Percentiles rank a stretch among this genome's conserved stretches.
Evolutionary conservation across 2,888 invertebrate species (phyloP).

Genomic region (Anoplius nigerrimus): DNA sequence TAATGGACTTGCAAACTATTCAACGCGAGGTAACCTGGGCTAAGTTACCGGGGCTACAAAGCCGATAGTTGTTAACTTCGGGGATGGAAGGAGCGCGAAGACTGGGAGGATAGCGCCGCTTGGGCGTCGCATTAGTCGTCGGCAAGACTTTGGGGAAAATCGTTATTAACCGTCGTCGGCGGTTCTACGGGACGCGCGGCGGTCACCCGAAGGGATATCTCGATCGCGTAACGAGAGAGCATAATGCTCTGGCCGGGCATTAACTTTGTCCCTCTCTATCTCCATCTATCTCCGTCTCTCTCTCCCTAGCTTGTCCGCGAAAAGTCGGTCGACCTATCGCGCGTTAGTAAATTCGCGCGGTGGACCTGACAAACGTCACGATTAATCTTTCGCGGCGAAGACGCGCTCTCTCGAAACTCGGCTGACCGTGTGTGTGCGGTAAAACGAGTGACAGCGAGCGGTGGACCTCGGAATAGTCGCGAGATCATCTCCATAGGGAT

Average conservation of each 20-base stretch:
- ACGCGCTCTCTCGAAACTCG: too few relatives aligned
- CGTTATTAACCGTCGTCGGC: neutral
- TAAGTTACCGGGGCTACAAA: slow-evolving; percentile 48
- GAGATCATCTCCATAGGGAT: neutral
- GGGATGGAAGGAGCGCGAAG: slow-evolving; percentile 30
- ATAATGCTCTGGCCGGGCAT: too few relatives aligned
- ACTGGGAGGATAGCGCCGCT: neutral
- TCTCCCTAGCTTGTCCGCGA: too few relatives aligned
- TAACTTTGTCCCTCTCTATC: too few relatives aligned
- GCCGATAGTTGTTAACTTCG: slow-evolving; percentile 38
- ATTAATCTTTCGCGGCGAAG: too few relatives aligned
- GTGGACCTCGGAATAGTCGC: neutral
- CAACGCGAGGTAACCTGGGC: slow-evolving; percentile 44
- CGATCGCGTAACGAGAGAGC: neutral
- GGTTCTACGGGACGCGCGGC: neutral
- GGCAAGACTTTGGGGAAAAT: slow-evolving; percentile 3
- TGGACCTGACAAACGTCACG: too few relatives aligned
- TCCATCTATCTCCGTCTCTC: too few relatives aligned
- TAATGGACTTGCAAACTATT: slow-evolving; percentile 57
- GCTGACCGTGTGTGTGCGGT: neutral
- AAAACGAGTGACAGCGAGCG: slow-evolving; percentile 16
- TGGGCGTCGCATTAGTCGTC: neutral
- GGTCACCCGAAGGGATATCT: neutral
- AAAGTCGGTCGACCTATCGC: too few relatives aligned
- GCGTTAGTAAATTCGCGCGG: too few relatives aligned